These are phyloP conservation scores for Astreopora myriophthalma DNA, from an alignment of 64 coral and sea anemone species.

Conservation along the genomic window DNA sequence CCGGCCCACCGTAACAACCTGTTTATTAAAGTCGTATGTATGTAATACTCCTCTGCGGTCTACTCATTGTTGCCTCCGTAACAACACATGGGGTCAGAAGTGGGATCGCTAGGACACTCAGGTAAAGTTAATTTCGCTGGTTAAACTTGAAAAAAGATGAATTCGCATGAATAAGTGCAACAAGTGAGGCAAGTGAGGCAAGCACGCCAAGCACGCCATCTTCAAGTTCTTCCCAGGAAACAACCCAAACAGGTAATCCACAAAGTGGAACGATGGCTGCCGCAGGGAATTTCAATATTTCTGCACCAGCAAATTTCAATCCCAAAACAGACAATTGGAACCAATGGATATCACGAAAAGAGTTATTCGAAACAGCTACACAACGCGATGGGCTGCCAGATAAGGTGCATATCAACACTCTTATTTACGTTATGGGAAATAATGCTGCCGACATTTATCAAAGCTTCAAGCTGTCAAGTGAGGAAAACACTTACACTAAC, in stretches of 20 bases:
- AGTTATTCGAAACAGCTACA: slow-evolving; percentile 25
- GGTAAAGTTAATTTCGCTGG: neutral
- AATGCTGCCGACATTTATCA: slow-evolving; percentile 6
- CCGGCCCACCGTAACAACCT: neutral
- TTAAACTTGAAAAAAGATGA: neutral
- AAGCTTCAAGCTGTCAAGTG: slow-evolving; percentile 8
- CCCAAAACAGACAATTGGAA: slow-evolving; percentile 56
- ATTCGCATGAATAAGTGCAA: neutral
- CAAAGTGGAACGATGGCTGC: neutral
- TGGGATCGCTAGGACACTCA: neutral
- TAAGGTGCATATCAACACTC: slow-evolving; percentile 35
- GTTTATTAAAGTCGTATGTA: neutral
- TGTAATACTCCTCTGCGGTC: neutral
- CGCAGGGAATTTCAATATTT: slow-evolving; percentile 43
- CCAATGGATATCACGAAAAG: slow-evolving; percentile 39
- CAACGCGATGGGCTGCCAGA: slow-evolving; percentile 23
- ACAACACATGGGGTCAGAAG: neutral
- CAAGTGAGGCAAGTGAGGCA: neutral
- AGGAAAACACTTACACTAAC: neutral
- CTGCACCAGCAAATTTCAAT: slow-evolving; percentile 50
- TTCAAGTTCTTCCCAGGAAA: neutral
- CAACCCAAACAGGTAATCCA: neutral
- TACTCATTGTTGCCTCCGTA: neutral
- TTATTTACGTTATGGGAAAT: neutral
- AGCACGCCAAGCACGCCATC: neutral